Base-by-base conservation (phyloP, 2,797 vertebrate genomes). In the Clarias laeviceps region DNA sequence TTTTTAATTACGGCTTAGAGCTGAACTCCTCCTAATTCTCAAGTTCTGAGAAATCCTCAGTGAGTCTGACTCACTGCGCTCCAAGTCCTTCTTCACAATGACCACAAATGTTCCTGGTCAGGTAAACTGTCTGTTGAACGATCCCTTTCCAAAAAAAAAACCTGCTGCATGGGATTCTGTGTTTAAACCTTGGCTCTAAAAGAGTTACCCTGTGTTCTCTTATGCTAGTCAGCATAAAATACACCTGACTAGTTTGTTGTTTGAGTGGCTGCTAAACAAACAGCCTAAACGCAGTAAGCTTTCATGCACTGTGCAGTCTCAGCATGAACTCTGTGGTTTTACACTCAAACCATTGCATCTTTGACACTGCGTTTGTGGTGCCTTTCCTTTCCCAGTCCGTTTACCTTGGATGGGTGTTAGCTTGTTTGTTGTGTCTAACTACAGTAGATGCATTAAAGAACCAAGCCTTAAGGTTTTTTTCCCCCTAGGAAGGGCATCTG, bases 161-260 rank as follows among this genome's bases (percentile, higher is more conserved):
- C 37, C 22, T 82, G 59, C 61, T 66, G 5, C 22, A 29, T 64
- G 7, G 27, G 29, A 68, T n/a, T 27, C 70, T 40, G 15, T 66
- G 70, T 85, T 85, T 76, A 82, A 22, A 32, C 37, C 34, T 61
- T 66, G 80, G 70, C 84, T 65, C 34, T 45, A 17, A 59, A 59
- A 57, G 70, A 59, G 27, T 22, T 57, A 20, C 62, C 7, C 84
- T 74, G 32, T 66, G 79, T 85, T 76, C 62, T 77, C 40, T 34
- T n/a, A 57, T 56, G 59, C 79, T 81, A 69, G 79, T 85, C 69
- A 56, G 61, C 70, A 76, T 40, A 45, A 80, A 65, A 74, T 82
- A n/a, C 69, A 74, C 84, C 50, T 72, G 84, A 85, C 77, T 73
- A 65, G 68, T 29, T 69, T 86, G 62, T 69, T 86, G 72, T 86